phyloP scores from a whole-genome alignment of 92 coral and sea anemone species.

The Zoanthus solanderi region DNA sequence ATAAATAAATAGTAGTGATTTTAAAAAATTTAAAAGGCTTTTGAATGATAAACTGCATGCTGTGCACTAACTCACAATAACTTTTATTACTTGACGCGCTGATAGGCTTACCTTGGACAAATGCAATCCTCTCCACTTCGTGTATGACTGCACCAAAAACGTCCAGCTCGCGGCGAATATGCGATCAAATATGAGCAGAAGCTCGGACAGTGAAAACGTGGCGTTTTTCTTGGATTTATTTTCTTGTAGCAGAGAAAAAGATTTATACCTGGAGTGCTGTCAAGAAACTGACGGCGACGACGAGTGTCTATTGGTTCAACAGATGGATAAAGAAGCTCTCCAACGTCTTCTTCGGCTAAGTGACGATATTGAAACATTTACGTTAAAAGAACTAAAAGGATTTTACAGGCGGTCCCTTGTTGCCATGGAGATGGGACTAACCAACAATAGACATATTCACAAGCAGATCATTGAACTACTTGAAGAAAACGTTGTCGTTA shows the following conservation, averaged over 20 bases:
- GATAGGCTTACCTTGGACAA: slow-evolving; percentile 50
- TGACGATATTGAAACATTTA: slow-evolving; percentile 69
- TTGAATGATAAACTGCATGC: slow-evolving; percentile 15
- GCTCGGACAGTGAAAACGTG: slow-evolving; percentile 1
- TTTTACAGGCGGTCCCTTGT: slow-evolving; percentile 82
- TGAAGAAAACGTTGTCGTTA: slow-evolving; percentile 63
- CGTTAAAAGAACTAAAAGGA: slow-evolving; percentile 74
- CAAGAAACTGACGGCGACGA: slow-evolving; percentile 45
- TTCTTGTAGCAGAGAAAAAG: not conserved
- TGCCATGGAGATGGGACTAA: slow-evolving; percentile 82
- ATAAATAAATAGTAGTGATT: not conserved
- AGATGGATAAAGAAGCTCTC: slow-evolving; percentile 74
- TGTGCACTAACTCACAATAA: slow-evolving; percentile 16
- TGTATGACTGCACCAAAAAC: slow-evolving; percentile 30
- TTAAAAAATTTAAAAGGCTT: not conserved
- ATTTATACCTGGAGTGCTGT: slow-evolving; percentile 9
- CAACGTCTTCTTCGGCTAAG: slow-evolving; percentile 63
- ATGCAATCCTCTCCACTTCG: slow-evolving; percentile 22
- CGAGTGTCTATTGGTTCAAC: slow-evolving; percentile 67
- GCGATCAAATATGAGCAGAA: not conserved
- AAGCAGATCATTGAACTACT: slow-evolving; percentile 68
- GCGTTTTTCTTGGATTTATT: not conserved
- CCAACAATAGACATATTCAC: slow-evolving; percentile 82
- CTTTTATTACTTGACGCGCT: slow-evolving; percentile 43
- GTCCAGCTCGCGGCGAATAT: slow-evolving; percentile 6